A percentile compares a stretch with the other conserved stretches of the same genome.
Conservation (phyloP, 2,113 vertebrate species). For the Porphyrio hochstetteri region DNA sequence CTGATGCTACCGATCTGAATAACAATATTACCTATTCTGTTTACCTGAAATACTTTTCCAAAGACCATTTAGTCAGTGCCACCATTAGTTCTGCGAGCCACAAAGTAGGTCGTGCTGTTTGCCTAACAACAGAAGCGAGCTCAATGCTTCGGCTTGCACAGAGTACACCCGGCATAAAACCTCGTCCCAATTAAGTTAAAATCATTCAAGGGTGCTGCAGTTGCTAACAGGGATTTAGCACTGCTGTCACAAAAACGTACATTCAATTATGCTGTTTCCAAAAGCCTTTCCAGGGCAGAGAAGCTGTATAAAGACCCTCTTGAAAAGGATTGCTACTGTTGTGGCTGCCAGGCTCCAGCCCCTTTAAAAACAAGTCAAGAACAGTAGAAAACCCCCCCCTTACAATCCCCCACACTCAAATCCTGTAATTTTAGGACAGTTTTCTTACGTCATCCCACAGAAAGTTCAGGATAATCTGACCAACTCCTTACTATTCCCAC, state of each 20-base stretch:
- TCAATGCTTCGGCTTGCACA: not conserved
- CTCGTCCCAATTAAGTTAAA: not conserved
- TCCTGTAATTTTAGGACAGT: not conserved
- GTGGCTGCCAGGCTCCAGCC: not conserved
- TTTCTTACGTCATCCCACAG: not conserved
- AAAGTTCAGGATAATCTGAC: not conserved
- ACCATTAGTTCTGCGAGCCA: not conserved
- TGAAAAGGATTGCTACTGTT: not conserved
- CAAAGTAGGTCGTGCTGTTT: not conserved
- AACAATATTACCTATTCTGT: not conserved
- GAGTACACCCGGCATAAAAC: not conserved
- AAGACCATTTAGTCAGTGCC: not conserved
- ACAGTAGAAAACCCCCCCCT: not conserved
- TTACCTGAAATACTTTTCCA: not conserved
- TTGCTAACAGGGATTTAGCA: not conserved
- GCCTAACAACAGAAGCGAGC: not conserved
- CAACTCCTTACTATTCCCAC: not conserved
- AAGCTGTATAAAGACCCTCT: not conserved
- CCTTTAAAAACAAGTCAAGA: not conserved
- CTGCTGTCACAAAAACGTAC: not conserved
- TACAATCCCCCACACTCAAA: not conserved
- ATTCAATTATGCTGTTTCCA: not conserved
- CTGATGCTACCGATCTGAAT: not conserved
- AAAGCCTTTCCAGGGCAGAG: not conserved
- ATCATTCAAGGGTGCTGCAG: not conserved